These are phyloP conservation scores for Parthenolecanium corni DNA, from an alignment of 2,888 invertebrate species.

Conservation along the genomic window DNA sequence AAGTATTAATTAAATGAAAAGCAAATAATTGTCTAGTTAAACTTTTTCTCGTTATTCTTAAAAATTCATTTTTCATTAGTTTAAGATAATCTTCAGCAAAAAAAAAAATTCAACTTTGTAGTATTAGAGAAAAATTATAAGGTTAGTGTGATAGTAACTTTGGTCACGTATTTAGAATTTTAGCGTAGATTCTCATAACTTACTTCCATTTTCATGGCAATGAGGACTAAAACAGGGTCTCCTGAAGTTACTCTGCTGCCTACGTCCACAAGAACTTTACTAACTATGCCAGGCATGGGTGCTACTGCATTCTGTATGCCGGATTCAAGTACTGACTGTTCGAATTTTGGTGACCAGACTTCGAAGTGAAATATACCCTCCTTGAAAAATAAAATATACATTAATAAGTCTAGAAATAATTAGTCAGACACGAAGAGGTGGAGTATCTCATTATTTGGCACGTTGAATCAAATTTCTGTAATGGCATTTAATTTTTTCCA, in stretches of 20 bases:
- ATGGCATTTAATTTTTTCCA: too few relatives aligned
- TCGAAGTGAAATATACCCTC: constrained; percentile 19
- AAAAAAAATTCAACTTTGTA: too few relatives aligned
- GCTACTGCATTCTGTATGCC: constrained; percentile 48
- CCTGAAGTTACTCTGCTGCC: constrained; percentile 76
- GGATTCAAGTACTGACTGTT: neutral
- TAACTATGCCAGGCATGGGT: constrained; percentile 93
- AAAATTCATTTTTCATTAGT: too few relatives aligned
- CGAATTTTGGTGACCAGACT: neutral
- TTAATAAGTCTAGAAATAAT: too few relatives aligned
- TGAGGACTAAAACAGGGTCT: constrained; percentile 82
- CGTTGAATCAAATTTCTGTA: too few relatives aligned
- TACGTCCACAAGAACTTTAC: constrained; percentile 69
- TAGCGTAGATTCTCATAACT: constrained; percentile 28
- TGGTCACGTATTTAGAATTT: too few relatives aligned
- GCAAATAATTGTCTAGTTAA: too few relatives aligned
- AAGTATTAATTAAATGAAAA: too few relatives aligned
- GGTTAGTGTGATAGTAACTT: too few relatives aligned
- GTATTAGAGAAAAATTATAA: too few relatives aligned
- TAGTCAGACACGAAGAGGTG: neutral
- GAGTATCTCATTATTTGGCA: neutral
- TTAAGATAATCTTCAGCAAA: too few relatives aligned
- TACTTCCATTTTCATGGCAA: constrained; percentile 99
- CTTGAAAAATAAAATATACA: constrained; percentile 7
- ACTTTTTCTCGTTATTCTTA: too few relatives aligned